phyloP scores from a whole-genome alignment of 1,140 invertebrate species.

The Bombus confusus region DNA sequence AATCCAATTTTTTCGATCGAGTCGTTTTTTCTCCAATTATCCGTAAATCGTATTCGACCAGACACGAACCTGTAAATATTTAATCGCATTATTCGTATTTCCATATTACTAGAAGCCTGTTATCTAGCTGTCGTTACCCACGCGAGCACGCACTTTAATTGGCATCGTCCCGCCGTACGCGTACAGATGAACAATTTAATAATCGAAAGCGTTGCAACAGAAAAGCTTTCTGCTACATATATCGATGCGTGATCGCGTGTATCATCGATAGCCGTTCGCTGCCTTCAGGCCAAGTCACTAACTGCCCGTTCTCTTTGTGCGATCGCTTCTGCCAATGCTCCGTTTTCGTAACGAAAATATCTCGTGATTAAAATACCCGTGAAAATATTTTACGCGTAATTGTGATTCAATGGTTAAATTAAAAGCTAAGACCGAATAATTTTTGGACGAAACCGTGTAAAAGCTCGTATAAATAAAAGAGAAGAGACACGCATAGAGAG shows the following conservation, averaged over 20 bases:
- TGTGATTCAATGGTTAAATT: background rate
- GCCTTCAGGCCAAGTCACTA: background rate
- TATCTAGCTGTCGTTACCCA: constrained; percentile 61
- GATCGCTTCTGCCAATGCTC: background rate
- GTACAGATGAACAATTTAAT: constrained; percentile 50
- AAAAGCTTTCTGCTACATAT: constrained; percentile 1
- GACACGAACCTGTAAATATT: constrained; percentile 52
- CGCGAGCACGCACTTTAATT: constrained; percentile 51
- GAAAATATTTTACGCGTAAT: background rate
- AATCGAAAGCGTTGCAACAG: constrained; percentile 41
- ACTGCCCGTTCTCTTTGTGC: background rate
- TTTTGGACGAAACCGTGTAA: background rate
- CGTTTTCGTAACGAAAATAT: background rate
- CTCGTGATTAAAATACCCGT: background rate
- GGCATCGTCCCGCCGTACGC: constrained; percentile 1
- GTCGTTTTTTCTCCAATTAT: background rate
- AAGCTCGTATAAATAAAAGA: background rate
- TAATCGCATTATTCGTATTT: constrained; percentile 62
- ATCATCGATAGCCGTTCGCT: background rate
- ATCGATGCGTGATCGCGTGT: background rate
- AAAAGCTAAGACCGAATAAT: background rate
- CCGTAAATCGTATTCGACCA: constrained; percentile 51
- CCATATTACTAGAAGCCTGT: constrained; percentile 37
- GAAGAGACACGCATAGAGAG: too few species aligned
- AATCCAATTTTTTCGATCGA: constrained; percentile 47